Base-by-base conservation (phyloP, 2,113 vertebrate genomes). In the Spea multiplicata region DNA sequence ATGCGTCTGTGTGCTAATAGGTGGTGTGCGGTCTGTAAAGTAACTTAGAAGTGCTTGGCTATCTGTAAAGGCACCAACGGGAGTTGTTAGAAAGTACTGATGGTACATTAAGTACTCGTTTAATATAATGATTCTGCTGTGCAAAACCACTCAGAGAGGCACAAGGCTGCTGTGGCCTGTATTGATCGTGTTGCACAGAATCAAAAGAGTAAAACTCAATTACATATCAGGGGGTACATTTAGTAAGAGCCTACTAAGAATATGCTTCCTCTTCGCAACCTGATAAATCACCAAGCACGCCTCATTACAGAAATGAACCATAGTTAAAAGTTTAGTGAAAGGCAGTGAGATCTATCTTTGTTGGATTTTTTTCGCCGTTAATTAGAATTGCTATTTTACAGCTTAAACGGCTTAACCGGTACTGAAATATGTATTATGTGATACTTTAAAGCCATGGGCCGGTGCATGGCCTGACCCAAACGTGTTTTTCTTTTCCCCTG, bases 351-450 rank as follows among this genome's bases (percentile, higher is more conserved):
- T 59, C 1, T 9, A 12, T 30, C 4, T 59, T 59, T 59, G 9
- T 59, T n/a, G n/a, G n/a, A n/a, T 7, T 59, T 53, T 10, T 10
- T 53, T 59, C 6, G 61, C 30, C 13, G 2, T 17, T 17, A 64
- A 64, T 64, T 17, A 13, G 13, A 64, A 64, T 64, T 64, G n/a
- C 17, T 64, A 16, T 64, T 30, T 64, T 64, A 5, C 3, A 59
- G 55, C 8, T 13, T 59, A 13, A 13, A 59, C 10, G 12, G 55
- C 55, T 85, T 87, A 92, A 91, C 86, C 88, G 73, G 85, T 74
- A 86, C 73, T 82, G 94, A 95, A 88, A 92, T 93, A 95, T 92
- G 50, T 83, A 88, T 84, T 83, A 90, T 88, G 84, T 76, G 88
- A 85, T 87, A 88, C 91, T 82, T 88, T 86, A 89, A 92, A 91